Percentiles rank a stretch among this genome's conserved stretches.
These are phyloP conservation scores for Aphelenchoides avenae DNA, from an alignment of 1,140 invertebrate genomes.

Conservation along the genomic window DNA sequence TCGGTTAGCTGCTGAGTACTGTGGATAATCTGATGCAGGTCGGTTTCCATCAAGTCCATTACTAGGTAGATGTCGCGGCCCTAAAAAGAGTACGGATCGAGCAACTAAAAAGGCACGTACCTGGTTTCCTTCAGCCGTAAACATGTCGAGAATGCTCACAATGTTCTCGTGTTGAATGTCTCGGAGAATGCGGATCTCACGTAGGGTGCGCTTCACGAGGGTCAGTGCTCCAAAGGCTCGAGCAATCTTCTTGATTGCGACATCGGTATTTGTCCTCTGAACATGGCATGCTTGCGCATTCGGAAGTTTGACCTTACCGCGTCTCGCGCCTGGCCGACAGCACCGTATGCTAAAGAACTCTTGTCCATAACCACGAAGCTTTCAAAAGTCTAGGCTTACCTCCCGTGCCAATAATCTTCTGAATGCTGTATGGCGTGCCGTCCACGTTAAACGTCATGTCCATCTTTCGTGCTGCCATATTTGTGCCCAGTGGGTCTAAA, in stretches of 20 bases:
- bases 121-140: conserved; percentile 50
- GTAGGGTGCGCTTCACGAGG: conserved; percentile 62
- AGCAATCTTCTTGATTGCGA: conserved; percentile 64
- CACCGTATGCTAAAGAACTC: conserved; percentile 19
- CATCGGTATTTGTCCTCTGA: conserved; percentile 44
- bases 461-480: too few species aligned
- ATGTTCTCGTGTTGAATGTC: conserved; percentile 64
- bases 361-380: background rate
- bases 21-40: conserved; percentile 63
- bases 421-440: conserved; percentile 30
- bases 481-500: too few species aligned
- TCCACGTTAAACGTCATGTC: conserved; percentile 31
- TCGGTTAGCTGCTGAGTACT: conserved; percentile 62
- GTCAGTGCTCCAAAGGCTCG: conserved; percentile 57
- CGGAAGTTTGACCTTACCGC: conserved; percentile 21
- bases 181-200: conserved; percentile 63
- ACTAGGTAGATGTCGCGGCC: conserved; percentile 63
- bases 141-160: conserved; percentile 62
- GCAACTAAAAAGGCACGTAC: conserved; percentile 12
- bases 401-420: conserved; percentile 35
- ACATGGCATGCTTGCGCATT: conserved; percentile 18
- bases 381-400: background rate
- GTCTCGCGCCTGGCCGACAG: conserved; percentile 34
- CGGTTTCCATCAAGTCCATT: conserved; percentile 64
- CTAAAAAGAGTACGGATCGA: conserved; percentile 12